Percentiles rank a stretch among this genome's conserved stretches.
These are phyloP conservation scores for Drepana falcataria DNA, from an alignment of 2,888 invertebrate species.

Conservation along the genomic window DNA sequence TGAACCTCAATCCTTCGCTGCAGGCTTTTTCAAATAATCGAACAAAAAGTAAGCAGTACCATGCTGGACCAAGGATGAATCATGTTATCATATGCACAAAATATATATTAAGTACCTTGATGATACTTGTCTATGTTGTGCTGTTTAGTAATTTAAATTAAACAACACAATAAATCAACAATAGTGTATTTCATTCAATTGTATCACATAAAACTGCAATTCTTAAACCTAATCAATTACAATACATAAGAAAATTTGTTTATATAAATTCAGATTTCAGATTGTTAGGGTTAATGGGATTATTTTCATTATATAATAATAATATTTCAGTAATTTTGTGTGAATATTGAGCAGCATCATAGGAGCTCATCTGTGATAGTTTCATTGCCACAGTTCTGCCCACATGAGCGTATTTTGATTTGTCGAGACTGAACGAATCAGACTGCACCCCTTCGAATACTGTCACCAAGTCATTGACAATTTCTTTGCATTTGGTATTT, in stretches of 20 bases:
- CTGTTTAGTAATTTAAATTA: no score
- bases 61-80: no score
- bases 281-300: conserved; percentile 59
- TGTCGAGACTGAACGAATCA: conserved; percentile 48
- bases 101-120: no score
- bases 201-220: no score
- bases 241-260: background rate
- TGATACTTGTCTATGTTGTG: no score
- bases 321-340: conserved; percentile 57
- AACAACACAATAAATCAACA: no score
- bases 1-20: no score
- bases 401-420: conserved; percentile 43
- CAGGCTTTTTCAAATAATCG: no score
- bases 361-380: conserved; percentile 51
- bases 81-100: no score
- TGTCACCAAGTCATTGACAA: conserved; percentile 48
- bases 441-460: conserved; percentile 55
- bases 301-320: conserved; percentile 52
- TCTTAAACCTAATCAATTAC: background rate
- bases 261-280: conserved; percentile 13
- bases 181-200: no score
- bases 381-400: conserved; percentile 46
- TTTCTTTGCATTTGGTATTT: conserved; percentile 35
- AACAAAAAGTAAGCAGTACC: no score
- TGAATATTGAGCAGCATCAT: conserved; percentile 48